phyloP scores from a whole-genome alignment of 2,797 vertebrate genomes.

The Kryptopterus vitreolus region DNA sequence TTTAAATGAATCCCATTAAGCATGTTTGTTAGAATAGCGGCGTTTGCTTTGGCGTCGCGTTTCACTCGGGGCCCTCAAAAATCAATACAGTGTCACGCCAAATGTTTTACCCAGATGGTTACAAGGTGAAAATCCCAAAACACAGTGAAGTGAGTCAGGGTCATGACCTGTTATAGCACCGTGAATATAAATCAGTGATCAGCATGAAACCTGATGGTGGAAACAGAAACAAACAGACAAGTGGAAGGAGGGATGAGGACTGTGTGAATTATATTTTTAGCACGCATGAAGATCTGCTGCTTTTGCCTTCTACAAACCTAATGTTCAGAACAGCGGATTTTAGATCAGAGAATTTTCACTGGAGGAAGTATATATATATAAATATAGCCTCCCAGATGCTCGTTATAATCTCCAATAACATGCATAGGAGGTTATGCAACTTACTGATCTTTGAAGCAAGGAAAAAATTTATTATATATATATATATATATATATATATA shows the following conservation, averaged over 20 bases:
- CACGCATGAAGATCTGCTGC: not conserved
- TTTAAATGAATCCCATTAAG: conserved; percentile 37
- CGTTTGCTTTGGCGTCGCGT: not conserved
- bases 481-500: no score
- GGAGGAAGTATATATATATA: no score
- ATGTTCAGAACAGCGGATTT: not conserved
- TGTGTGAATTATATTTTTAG: not conserved
- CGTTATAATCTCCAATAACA: no score
- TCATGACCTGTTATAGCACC: conserved; percentile 35
- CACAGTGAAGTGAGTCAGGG: conserved; percentile 37
- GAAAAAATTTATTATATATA: no score
- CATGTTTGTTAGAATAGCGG: not conserved
- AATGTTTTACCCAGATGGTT: conserved; percentile 41
- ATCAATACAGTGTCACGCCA: conserved; percentile 37
- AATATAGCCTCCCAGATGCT: no score
- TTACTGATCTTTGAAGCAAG: no score
- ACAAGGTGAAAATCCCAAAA: conserved; percentile 42
- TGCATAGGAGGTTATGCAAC: no score
- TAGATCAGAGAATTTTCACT: not conserved
- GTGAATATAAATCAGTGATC: conserved; percentile 39
- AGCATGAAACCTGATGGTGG: conserved; percentile 34
- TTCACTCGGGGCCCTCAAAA: conserved; percentile 1
- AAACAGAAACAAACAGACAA: conserved; percentile 32
- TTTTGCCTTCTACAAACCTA: not conserved
- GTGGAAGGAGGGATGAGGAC: conserved; percentile 8